phyloP scores from a whole-genome alignment of 2,888 invertebrate genomes.

The Phortica okadai region DNA sequence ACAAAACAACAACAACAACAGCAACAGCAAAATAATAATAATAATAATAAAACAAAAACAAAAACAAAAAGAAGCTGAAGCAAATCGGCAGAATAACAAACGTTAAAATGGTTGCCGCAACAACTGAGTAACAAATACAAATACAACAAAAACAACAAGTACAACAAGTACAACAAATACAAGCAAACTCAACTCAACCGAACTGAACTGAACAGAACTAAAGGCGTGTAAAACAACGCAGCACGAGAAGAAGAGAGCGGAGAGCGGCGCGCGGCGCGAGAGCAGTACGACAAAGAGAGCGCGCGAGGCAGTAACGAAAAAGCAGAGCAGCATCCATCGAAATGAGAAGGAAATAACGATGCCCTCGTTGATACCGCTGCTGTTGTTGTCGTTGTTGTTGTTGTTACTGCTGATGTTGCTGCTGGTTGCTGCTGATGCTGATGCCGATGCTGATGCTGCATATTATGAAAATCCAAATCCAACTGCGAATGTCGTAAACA shows the following conservation, averaged over 20 bases:
- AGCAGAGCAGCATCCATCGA: too few species aligned
- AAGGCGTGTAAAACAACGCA: background rate
- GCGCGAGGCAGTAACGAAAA: too few species aligned
- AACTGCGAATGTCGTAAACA: conserved; percentile 23
- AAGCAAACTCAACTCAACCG: background rate
- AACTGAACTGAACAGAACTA: background rate
- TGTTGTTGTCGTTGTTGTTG: background rate
- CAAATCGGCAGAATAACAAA: conserved; percentile 10
- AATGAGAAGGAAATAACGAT: too few species aligned
- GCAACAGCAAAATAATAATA: background rate
- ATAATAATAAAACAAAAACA: background rate
- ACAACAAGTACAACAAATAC: background rate
- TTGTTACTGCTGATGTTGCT: conserved; percentile 10
- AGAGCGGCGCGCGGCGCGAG: too few species aligned
- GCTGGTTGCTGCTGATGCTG: too few species aligned
- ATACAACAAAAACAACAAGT: background rate
- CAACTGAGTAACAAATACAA: background rate
- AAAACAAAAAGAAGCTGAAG: background rate
- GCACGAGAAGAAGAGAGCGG: too few species aligned
- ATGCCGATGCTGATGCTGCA: too few species aligned
- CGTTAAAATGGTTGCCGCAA: conserved; percentile 11
- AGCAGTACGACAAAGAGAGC: too few species aligned
- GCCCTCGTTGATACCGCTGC: too few species aligned
- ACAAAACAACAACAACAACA: background rate
- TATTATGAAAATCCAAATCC: conserved; percentile 1